Evolutionary conservation across 30 jellyfish, hydroid and myxozoan genomes (phyloP), one percentile per base, ranked within the genome.

Genomic region (Haliclystus octoradiatus): DNA sequence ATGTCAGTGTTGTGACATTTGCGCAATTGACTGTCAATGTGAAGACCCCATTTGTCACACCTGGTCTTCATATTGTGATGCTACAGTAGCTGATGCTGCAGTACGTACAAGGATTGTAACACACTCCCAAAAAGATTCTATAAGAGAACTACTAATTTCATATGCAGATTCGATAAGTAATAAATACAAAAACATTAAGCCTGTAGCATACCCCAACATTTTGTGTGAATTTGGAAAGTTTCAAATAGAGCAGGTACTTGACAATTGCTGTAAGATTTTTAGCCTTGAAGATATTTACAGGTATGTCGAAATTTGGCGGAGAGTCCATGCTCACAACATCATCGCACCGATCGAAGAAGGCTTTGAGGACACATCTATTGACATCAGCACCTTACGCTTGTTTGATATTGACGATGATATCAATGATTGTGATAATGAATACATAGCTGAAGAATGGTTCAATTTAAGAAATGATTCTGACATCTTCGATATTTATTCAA

Each of bases 11-110:
- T 68, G 68, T 47, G 78, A 68, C 67, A 68, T 34, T 67, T 68
- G 78, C 49, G 78, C 78, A n/a, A 68, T 33, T 47, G 47, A 68
- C 46, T 68, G 78, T 47, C 33, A 67, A n/a, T 66, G 49, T n/a
- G n/a, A n/a, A n/a, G n/a, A n/a, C n/a, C n/a, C n/a, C n/a, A n/a
- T n/a, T n/a, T n/a, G n/a, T n/a, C n/a, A n/a, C n/a, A n/a, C n/a
- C 1, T 62, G 23, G 26, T 12, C 31, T 69, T 46, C 14, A 49
- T 28, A 47, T 2, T 4, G 29, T 3, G 70, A 49, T 47, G 61
- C 62, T 30, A 28, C 49, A 27, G 70, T 23, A n/a, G 9, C 57
- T 5, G 19, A 40, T 5, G 9, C 57, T 5, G 9, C 57, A 40
- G 14, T 19, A 40, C 9, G 57, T 9, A 19, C 9, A 40, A 9